These are phyloP conservation scores for Augochlorella aurata DNA, from an alignment of 2,888 invertebrate species.

Conservation along the genomic window DNA sequence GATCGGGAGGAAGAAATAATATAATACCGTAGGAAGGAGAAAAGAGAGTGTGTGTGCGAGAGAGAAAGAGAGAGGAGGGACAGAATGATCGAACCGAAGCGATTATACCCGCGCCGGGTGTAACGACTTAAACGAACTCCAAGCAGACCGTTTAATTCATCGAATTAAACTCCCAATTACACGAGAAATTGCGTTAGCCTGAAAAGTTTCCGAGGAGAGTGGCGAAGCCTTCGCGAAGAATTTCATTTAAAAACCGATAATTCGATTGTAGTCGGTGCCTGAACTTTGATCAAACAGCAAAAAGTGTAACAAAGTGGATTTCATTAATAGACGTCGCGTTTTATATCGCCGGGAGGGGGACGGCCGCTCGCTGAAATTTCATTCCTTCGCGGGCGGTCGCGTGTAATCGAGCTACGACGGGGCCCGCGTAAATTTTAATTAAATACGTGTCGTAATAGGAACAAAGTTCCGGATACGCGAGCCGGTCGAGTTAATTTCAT, in stretches of 20 bases:
- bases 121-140: slow-evolving; percentile 48
- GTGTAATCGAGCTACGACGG: neutral
- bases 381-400: neutral
- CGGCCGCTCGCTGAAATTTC: slow-evolving; percentile 18
- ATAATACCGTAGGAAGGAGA: no score
- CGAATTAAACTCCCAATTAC: slow-evolving; percentile 52
- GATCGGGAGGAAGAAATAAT: slow-evolving; percentile 1
- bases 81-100: slow-evolving; percentile 12
- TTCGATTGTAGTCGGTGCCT: slow-evolving; percentile 35
- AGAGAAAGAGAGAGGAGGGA: no score
- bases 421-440: slow-evolving; percentile 39
- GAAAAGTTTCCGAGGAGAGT: slow-evolving; percentile 47
- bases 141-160: slow-evolving; percentile 47
- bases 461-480: neutral
- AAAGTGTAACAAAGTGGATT: slow-evolving; percentile 52
- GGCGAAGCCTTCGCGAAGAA: slow-evolving; percentile 41
- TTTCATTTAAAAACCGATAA: slow-evolving; percentile 61
- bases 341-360: slow-evolving; percentile 4
- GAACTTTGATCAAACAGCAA: slow-evolving; percentile 51
- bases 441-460: slow-evolving; percentile 28
- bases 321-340: slow-evolving; percentile 40
- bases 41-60: no score
- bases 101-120: slow-evolving; percentile 32
- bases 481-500: slow-evolving; percentile 36
- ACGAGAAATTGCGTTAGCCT: slow-evolving; percentile 50